These are phyloP conservation scores for Lordiphosa clarofinis DNA, from an alignment of 1,140 invertebrate genomes.

Conservation along the genomic window DNA sequence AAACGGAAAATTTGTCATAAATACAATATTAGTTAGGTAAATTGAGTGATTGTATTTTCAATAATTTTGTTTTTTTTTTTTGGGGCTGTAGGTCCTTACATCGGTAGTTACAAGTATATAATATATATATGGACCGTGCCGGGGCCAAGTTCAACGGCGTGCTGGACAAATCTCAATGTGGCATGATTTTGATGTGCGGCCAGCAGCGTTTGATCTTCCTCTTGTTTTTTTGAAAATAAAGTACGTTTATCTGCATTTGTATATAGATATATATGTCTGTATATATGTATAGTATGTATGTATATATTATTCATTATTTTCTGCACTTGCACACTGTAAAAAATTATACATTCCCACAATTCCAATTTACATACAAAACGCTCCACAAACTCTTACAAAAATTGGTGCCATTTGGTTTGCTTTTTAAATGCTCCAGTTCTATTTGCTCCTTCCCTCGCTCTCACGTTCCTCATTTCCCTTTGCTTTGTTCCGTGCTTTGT, in stretches of 20 bases:
- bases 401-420: constrained; percentile 34
- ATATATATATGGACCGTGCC: constrained; percentile 12
- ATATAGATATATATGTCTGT: constrained; percentile 48
- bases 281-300: constrained; percentile 2
- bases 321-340: constrained; percentile 32
- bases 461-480: constrained; percentile 38
- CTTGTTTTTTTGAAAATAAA: constrained; percentile 32
- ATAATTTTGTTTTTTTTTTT: constrained; percentile 32
- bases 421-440: constrained; percentile 40
- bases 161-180: constrained; percentile 73
- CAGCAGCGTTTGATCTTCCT: constrained; percentile 2
- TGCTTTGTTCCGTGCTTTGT: constrained; percentile 47
- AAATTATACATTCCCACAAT: constrained; percentile 44
- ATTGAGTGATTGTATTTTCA: constrained; percentile 74
- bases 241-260: constrained; percentile 59
- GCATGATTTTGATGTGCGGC: constrained; percentile 66
- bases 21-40: constrained; percentile 51
- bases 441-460: constrained; percentile 8
- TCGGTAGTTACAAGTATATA: constrained; percentile 4
- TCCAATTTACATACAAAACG: constrained; percentile 67
- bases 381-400: constrained; percentile 38
- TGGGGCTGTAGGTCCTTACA: constrained; percentile 2
- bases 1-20: constrained; percentile 13
- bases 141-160: constrained; percentile 43
- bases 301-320: constrained; percentile 57